Base-by-base conservation (phyloP, 2,113 vertebrate species). In the Chlorodrepanis virens region DNA sequence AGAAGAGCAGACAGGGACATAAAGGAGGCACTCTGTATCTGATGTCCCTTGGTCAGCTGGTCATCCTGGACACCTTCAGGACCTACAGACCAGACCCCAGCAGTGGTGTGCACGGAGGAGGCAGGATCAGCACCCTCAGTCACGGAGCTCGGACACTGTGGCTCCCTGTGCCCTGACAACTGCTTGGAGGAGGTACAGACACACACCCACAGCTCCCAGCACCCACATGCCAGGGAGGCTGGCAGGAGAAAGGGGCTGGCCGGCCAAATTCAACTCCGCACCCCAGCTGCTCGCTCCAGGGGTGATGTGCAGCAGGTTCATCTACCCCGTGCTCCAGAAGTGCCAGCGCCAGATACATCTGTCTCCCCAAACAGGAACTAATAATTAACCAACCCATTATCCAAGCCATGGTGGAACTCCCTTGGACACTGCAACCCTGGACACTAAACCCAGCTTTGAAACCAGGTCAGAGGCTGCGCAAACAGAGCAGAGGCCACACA, bases 321-420 rank as follows among this genome's bases (percentile, higher is more conserved):
- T 10, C 79, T 25, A 2, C 54, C 76, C 37, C 1, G 24, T 8
- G 80, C 80, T 67, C 13, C 79, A 72, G 53, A 14, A 63, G 22
- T 1, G 0, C 45, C 14, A 28, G 4, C 9, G 64, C 59, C 60
- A 52, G 49, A 37, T 22, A 42, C 69, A 14, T 14, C 19, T 49
- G 64, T 35, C 71, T 83, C 63, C 14, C 2, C 45, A 39, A 33
- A 25, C 27, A 54, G 68, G 57, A 82, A 39, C 45, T 94, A 95
- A 95, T 87, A 61, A 96, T 96, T 95, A 97, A 95, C 93, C n/a
- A 12, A 20, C 64, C 70, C 69, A 14, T 85, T 37, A 82, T 28
- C 59, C 71, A 40, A 87, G 70, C 67, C 57, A 10, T 29, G 2
- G 31, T 9, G 39, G 76, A 86, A 82, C 72, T 18, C 29, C 49